These are phyloP conservation scores for Oligia latruncula DNA, from an alignment of 2,888 invertebrate species.

Conservation along the genomic window DNA sequence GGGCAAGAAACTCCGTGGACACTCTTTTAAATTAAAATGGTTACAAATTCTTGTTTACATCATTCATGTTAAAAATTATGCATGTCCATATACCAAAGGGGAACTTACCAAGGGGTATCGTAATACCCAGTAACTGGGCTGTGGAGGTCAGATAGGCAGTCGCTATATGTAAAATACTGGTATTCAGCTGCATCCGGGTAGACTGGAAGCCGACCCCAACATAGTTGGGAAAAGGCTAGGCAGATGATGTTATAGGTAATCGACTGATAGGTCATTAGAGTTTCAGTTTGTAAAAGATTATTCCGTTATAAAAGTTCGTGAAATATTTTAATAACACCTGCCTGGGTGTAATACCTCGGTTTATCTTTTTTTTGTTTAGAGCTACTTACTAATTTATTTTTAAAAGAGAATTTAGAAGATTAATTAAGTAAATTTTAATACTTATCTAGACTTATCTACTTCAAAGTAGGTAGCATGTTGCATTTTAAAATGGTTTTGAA, in stretches of 20 bases:
- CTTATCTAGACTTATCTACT: background rate
- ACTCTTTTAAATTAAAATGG: too few species aligned
- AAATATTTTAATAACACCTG: conserved; percentile 21
- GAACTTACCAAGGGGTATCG: too few species aligned
- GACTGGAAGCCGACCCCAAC: background rate
- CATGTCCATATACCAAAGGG: too few species aligned
- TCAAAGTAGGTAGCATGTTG: background rate
- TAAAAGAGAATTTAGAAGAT: background rate
- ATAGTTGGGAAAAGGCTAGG: background rate
- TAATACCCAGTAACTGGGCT: too few species aligned
- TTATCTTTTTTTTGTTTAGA: conserved; percentile 13
- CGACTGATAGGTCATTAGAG: conserved; percentile 8
- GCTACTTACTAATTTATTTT: conserved; percentile 15
- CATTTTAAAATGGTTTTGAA: conserved; percentile 15
- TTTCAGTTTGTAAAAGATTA: conserved; percentile 31
- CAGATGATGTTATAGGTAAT: background rate
- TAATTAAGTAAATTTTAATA: conserved; percentile 6
- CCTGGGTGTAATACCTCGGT: background rate
- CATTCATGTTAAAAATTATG: too few species aligned
- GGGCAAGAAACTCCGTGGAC: too few species aligned
- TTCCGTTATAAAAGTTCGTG: background rate
- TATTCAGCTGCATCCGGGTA: background rate
- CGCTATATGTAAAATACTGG: too few species aligned
- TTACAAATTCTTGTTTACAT: too few species aligned
- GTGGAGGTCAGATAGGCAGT: too few species aligned